Conservation (phyloP, 2,113 vertebrate species). For the Ammodytes dubius region DNA sequence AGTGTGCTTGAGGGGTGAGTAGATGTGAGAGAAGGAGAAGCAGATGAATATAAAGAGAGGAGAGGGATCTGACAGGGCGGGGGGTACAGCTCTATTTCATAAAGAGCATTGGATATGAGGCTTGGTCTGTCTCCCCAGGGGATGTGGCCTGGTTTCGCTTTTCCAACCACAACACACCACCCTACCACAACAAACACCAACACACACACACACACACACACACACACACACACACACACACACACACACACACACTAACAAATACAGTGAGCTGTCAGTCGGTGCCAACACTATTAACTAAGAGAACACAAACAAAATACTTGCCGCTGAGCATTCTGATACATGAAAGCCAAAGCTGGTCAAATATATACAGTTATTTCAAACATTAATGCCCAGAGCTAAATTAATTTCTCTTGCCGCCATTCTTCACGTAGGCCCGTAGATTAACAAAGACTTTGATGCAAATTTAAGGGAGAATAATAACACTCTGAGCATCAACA, state of each 20-base stretch:
- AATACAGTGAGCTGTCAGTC: constrained; percentile 29
- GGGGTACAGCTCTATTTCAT: constrained; percentile 68
- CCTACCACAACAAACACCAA: too few relatives aligned
- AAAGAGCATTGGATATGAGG: constrained; percentile 83
- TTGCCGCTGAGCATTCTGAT: background rate
- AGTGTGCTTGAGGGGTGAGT: constrained; percentile 55
- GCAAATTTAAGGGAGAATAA: constrained; percentile 11
- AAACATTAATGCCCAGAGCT: background rate
- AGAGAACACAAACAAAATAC: constrained; percentile 27
- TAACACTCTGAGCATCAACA: background rate
- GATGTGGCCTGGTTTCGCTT: constrained; percentile 74
- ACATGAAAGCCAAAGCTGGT: constrained; percentile 2
- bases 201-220: too few relatives aligned
- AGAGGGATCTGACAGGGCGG: constrained; percentile 68
- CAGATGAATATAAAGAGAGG: constrained; percentile 64
- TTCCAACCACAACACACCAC: too few relatives aligned
- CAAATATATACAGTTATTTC: background rate
- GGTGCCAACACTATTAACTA: constrained; percentile 23
- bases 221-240: constrained; percentile 33
- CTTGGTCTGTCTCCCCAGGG: constrained; percentile 68
- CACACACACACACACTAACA: constrained; percentile 16
- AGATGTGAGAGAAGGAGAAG: constrained; percentile 53
- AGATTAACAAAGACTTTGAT: constrained; percentile 15
- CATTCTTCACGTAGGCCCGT: background rate
- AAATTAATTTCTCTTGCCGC: background rate